Conservation (phyloP, 2,888 invertebrate genomes). For the Cataglyphis altisquamis region DNA sequence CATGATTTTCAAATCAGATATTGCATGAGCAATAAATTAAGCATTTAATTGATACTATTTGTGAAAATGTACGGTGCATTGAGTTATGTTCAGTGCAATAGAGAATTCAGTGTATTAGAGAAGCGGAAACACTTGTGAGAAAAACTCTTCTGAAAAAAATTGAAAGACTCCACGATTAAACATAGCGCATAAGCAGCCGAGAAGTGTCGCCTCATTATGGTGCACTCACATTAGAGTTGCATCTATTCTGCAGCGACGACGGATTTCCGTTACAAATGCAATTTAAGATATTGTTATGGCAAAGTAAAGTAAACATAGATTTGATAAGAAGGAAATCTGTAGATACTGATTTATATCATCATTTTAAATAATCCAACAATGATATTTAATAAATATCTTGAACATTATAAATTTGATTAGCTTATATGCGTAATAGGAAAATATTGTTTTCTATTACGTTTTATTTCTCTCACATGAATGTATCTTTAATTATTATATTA, state of each 20-base stretch:
- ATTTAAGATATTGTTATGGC: constrained; percentile 1
- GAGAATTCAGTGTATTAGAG: not conserved
- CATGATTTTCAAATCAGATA: not conserved
- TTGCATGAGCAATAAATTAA: not conserved
- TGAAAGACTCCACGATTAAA: constrained; percentile 44
- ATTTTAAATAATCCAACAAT: constrained; percentile 14
- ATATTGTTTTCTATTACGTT: not conserved
- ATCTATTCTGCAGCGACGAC: not conserved
- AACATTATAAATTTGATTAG: constrained; percentile 12
- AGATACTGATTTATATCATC: constrained; percentile 7
- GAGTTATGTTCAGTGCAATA: constrained; percentile 17
- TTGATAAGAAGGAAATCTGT: not conserved
- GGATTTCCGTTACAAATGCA: constrained; percentile 14
- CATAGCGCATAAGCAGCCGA: constrained; percentile 41
- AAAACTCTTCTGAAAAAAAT: constrained; percentile 52
- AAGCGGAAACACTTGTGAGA: constrained; percentile 30
- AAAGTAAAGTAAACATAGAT: not conserved
- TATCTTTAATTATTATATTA: constrained; percentile 16
- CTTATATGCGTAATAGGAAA: not conserved
- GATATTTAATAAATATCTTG: not conserved
- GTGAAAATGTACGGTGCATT: not conserved
- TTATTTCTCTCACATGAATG: not conserved
- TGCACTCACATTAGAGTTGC: constrained; percentile 45
- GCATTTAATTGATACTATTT: not conserved
- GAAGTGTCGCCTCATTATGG: constrained; percentile 46